A percentile compares a stretch with the other conserved stretches of the same genome.
phyloP scores from a whole-genome alignment of 2,797 vertebrate species.

The Sebastes matsubarae region DNA sequence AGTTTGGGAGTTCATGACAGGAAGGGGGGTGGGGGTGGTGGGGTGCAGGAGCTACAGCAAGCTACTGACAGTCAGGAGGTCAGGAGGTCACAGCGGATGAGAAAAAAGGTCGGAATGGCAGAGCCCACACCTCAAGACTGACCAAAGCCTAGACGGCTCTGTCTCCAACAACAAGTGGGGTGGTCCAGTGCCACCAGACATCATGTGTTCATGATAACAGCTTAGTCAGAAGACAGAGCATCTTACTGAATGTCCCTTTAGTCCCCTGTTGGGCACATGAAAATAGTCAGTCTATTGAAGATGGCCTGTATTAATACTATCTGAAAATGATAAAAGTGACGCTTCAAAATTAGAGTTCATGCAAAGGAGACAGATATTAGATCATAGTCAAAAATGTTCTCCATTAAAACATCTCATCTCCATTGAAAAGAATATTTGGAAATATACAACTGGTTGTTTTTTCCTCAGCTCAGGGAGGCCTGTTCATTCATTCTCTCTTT shows the following conservation, averaged over 20 bases:
- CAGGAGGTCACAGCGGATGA: slow-evolving; percentile 37
- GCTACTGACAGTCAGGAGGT: slow-evolving; percentile 45
- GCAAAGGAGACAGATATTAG: not conserved
- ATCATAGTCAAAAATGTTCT: not conserved
- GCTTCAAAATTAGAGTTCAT: not conserved
- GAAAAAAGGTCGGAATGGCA: slow-evolving; percentile 45
- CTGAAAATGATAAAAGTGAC: not conserved
- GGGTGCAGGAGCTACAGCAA: not conserved
- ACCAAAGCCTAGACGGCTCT: slow-evolving; percentile 53
- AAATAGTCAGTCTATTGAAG: not conserved
- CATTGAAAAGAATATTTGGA: not conserved
- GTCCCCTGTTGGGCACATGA: not conserved
- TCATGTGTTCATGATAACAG: slow-evolving; percentile 25
- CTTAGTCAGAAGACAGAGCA: not conserved
- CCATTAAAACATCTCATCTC: not conserved
- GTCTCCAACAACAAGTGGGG: slow-evolving; percentile 59
- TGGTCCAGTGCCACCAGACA: slow-evolving; percentile 23
- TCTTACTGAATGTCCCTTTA: not conserved
- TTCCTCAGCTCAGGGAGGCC: not conserved
- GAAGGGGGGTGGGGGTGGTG: not conserved
- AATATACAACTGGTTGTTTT: slow-evolving; percentile 3
- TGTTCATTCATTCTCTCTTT: slow-evolving; percentile 9
- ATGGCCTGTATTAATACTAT: not conserved
- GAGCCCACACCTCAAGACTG: slow-evolving; percentile 61
- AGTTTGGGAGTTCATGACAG: slow-evolving; percentile 9